Evolutionary conservation across 2,888 invertebrate genomes (phyloP).

Genomic region (Blomia tropicalis): DNA sequence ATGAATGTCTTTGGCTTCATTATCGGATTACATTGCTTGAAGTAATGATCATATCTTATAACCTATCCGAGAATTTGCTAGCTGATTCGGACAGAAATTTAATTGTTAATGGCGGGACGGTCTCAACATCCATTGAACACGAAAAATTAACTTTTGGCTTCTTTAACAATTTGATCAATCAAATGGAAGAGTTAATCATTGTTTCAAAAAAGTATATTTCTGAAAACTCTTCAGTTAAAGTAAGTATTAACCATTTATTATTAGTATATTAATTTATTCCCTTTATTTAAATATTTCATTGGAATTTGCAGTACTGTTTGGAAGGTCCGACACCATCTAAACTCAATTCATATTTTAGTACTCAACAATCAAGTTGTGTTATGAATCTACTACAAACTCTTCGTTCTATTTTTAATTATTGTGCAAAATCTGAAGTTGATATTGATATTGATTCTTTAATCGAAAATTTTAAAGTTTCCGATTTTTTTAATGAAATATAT

Average conservation of each 20-base stretch:
- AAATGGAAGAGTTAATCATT: background rate
- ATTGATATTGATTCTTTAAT: background rate
- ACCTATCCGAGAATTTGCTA: background rate
- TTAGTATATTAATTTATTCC: background rate
- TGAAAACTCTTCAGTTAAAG: background rate
- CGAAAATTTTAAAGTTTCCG: background rate
- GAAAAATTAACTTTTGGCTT: background rate
- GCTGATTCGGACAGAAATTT: background rate
- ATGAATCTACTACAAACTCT: background rate
- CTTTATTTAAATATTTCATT: background rate
- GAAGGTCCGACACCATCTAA: slow-evolving; percentile 4
- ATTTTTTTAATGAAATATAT: background rate
- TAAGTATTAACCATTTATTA: background rate
- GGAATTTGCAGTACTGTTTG: background rate
- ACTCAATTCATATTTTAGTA: background rate
- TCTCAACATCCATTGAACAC: background rate
- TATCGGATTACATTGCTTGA: background rate
- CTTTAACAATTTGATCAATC: background rate
- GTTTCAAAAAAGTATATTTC: background rate
- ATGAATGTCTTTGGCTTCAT: background rate
- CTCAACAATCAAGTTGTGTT: background rate
- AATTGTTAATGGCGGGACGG: background rate
- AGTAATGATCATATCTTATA: background rate
- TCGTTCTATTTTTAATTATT: background rate
- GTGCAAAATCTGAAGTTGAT: background rate